phyloP scores from a whole-genome alignment of 2,888 invertebrate genomes.

The Lasioglossum morio region DNA sequence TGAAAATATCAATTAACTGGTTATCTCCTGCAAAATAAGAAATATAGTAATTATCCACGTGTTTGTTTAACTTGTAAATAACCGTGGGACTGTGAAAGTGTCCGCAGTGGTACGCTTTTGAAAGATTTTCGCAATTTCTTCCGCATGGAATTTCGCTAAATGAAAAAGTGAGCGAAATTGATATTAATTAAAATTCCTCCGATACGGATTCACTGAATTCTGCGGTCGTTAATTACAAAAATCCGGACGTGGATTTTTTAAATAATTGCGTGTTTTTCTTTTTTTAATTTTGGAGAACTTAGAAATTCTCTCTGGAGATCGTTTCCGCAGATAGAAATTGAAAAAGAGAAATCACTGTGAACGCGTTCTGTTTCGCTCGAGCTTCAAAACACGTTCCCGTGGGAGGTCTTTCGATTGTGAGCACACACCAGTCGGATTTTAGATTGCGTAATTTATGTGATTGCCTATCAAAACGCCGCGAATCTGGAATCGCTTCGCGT shows the following conservation, averaged over 20 bases:
- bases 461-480: conserved; percentile 19
- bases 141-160: neutral
- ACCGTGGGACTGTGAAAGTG: too few relatives aligned
- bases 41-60: neutral
- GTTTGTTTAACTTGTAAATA: neutral
- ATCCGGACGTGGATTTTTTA: neutral
- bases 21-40: too few relatives aligned
- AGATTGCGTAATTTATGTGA: conserved; percentile 55
- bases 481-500: neutral
- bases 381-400: neutral
- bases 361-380: neutral
- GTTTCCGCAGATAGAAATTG: neutral
- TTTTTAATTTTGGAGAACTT: neutral
- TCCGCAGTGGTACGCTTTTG: too few relatives aligned
- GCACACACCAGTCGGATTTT: neutral
- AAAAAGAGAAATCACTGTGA: neutral
- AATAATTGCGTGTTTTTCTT: neutral
- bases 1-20: too few relatives aligned
- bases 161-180: neutral
- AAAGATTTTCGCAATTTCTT: neutral
- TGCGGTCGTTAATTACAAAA: neutral
- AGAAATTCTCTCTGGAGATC: neutral
- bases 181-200: neutral
- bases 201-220: neutral
- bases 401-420: neutral